Evolutionary conservation across 1,140 invertebrate species (phyloP).

Genomic region (Euura saliciscinereae): DNA sequence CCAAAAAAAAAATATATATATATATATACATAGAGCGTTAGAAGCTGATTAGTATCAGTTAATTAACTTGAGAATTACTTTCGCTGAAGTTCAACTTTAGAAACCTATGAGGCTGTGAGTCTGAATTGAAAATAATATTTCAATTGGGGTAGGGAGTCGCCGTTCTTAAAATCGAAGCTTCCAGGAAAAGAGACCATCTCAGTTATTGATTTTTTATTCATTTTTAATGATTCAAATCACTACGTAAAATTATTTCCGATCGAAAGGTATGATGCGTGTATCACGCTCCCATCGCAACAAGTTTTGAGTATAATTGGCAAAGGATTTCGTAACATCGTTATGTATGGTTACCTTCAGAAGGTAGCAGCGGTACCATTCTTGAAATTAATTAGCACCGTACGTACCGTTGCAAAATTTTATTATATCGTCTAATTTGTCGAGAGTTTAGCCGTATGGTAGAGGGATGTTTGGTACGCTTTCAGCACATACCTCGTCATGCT

Average conservation of each 20-base stretch:
- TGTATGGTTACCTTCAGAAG: not conserved
- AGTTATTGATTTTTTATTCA: no score
- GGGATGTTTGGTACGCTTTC: slow-evolving; percentile 52
- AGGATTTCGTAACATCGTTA: not conserved
- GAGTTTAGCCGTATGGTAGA: slow-evolving; percentile 17
- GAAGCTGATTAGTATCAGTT: no score
- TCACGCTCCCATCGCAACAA: not conserved
- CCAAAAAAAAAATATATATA: no score
- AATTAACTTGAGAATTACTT: no score
- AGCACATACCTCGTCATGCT: slow-evolving; percentile 52
- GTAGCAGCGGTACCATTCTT: not conserved
- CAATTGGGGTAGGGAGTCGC: no score
- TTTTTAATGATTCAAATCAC: no score
- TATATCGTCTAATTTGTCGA: slow-evolving; percentile 7
- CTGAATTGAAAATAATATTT: no score
- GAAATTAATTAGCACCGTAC: not conserved
- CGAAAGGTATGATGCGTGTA: not conserved
- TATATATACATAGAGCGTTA: no score
- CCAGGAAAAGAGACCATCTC: no score
- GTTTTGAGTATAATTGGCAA: not conserved
- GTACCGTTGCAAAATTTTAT: not conserved
- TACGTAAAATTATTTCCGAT: not conserved
- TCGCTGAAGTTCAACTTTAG: no score
- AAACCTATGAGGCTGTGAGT: no score
- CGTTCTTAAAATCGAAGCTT: no score